Base-by-base conservation (phyloP, 2,888 invertebrate species). In the Smittia sp. region DNA sequence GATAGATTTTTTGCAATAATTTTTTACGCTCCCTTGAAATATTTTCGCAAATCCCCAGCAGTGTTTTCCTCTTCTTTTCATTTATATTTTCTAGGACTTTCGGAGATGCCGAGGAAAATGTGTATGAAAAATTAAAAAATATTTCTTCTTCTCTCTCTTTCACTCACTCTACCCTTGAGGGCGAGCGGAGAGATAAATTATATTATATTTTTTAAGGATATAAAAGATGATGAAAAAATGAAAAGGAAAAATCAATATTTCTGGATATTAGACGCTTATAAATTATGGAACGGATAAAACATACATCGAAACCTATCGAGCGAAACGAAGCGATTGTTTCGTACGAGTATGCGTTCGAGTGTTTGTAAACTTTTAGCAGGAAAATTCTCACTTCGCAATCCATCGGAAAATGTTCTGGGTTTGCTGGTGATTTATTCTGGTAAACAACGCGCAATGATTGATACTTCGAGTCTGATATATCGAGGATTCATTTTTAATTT, bases 71-170 rank as follows among this genome's bases (percentile, higher is more conserved):
- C 46, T 46, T 15, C 11, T 46, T 46, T 11, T 46, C 46, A 46
- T 46, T 46, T 46, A 46, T 46, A 13, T 46, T 46, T 11, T n/a
- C n/a, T 38, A 38, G 38, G 38, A 11, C 11, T 46, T 46, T 46
- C 15, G 46, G 46, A n/a, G 46, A 15, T 46, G 46, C 11, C 11
- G n/a, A 46, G 3, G 11, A 46, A 46, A 46, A 46, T 46, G 46
- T 46, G 46, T 46, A 46, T 46, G 46, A 46, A 46, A 46, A 46
- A 46, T 46, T 46, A 46, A 46, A 46, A 46, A 38, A 38, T 38
- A 46, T 46, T 13, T 46, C n/a, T n/a, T 46, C 11, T 46, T 11
- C 15, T 46, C 15, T 46, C 46, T 15, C 15, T 46, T 46, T 46
- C 46, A 46, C 15, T 46, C 46, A 7, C 46, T 15, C n/a, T n/a